Evolutionary conservation across 2,797 vertebrate genomes (phyloP), one percentile per base, ranked within the genome.

Genomic region (Coranthus polyacanthus): DNA sequence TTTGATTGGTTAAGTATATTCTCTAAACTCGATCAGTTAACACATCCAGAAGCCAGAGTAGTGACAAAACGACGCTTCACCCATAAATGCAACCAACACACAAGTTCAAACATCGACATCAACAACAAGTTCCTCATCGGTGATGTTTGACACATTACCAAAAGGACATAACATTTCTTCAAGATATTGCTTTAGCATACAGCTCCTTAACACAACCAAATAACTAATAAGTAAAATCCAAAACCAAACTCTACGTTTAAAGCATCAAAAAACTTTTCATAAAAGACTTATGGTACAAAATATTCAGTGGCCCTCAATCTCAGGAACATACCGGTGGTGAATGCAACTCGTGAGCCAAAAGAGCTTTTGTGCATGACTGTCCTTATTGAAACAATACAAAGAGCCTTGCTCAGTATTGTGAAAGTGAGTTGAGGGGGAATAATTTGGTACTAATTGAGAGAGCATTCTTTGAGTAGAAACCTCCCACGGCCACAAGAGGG

Each of bases 371-470:
- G 86, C 89, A 68, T 89, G 84, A 86, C 88, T 84, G 81, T 84
- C 60, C 46, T 88, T 80, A 85, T 84, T 89, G 86, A 88, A 89
- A 88, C 81, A 81, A 83, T 79, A 90, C 86, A 92, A 91, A 91
- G 86, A 86, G 71, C 74, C 83, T 80, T 65, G 78, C 83, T 77
- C 74, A 71, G 79, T 88, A 88, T 92, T 92, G 83, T 88, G 77
- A 83, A 85, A 89, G 84, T 76, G 89, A 90, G 86, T 57, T 83
- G 88, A 91, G 83, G 86, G 86, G 84, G 82, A 92, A 91, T 87
- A 88, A 91, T 84, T 86, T 86, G 81, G 75, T 84, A 63, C 86
- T 90, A 92, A 93, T 91, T 91, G 86, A 86, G 51, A 61, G 46
- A 26, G 67, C 84, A 90, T 91, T 93, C 90, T 83, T 91, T 63